phyloP scores from a whole-genome alignment of 2,888 invertebrate genomes.

The Chesias legatella region DNA sequence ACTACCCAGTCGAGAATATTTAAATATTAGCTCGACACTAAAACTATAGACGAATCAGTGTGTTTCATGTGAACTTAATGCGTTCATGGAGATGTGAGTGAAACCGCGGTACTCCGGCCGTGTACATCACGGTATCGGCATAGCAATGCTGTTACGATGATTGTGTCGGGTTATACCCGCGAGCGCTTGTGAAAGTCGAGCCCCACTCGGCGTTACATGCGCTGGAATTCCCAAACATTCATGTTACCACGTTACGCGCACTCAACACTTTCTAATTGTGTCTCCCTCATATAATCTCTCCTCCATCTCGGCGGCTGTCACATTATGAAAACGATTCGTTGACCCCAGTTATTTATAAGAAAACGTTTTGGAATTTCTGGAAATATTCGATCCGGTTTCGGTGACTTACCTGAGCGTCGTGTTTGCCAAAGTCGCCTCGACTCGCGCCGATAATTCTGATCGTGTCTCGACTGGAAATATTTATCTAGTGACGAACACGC shows the following conservation, averaged over 20 bases:
- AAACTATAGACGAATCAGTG: too few species aligned
- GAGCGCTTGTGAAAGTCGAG: conserved; percentile 10
- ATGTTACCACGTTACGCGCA: conserved; percentile 41
- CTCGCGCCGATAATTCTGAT: conserved; percentile 10
- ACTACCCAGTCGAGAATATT: conserved; percentile 32
- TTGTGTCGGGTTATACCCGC: conserved; percentile 28
- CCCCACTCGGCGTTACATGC: conserved; percentile 32
- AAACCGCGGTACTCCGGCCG: too few species aligned
- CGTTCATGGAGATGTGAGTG: too few species aligned
- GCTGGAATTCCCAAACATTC: conserved; percentile 52
- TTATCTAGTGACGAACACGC: conserved; percentile 9
- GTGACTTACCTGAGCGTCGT: conserved; percentile 10
- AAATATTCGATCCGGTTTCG: conserved; percentile 23
- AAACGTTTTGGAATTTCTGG: conserved; percentile 18
- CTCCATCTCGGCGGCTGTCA: neutral
- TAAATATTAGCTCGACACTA: conserved; percentile 1
- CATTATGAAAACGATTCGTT: neutral
- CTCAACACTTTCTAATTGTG: conserved; percentile 45
- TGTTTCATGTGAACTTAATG: too few species aligned
- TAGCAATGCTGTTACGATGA: conserved; percentile 32
- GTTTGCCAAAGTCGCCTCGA: conserved; percentile 6
- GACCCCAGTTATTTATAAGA: conserved; percentile 7
- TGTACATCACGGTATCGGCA: too few species aligned
- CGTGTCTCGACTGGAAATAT: conserved; percentile 16
- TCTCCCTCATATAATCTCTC: conserved; percentile 17